These are phyloP conservation scores for Mormyrops attenuatus DNA, from an alignment of 2,797 vertebrate genomes.

Conservation along the genomic window DNA sequence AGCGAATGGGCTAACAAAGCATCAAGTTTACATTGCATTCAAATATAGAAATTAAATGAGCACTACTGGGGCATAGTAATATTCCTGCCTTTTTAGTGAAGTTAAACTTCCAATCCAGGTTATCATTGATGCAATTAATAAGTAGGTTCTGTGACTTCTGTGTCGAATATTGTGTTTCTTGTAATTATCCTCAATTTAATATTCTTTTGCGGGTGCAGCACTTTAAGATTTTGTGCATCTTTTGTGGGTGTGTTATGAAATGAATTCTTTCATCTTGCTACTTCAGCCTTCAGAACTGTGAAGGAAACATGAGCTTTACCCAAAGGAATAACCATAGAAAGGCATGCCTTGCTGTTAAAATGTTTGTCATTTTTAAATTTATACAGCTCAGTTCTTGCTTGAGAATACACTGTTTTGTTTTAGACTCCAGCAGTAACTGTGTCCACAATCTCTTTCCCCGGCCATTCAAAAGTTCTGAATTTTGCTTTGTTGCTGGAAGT, in stretches of 20 bases:
- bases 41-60: not conserved
- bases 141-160: not conserved
- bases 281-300: not conserved
- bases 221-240: not conserved
- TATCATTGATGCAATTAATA: not conserved
- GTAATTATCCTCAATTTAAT: not conserved
- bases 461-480: constrained; percentile 15
- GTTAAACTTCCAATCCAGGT: not conserved
- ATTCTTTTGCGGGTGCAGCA: not conserved
- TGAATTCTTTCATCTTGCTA: not conserved
- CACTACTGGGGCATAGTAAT: not conserved
- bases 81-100: not conserved
- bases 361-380: constrained; percentile 7
- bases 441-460: not conserved
- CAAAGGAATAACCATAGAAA: not conserved
- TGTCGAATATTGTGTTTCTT: not conserved
- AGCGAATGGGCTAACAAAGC: not conserved
- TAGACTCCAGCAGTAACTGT: not conserved
- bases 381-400: not conserved
- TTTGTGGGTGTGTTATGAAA: not conserved
- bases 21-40: not conserved
- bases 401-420: constrained; percentile 11
- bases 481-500: constrained; percentile 25
- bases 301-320: not conserved
- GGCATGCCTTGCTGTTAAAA: not conserved